These are phyloP conservation scores for Sinentomon sp. DNA, from an alignment of 2,888 invertebrate species.

Conservation along the genomic window DNA sequence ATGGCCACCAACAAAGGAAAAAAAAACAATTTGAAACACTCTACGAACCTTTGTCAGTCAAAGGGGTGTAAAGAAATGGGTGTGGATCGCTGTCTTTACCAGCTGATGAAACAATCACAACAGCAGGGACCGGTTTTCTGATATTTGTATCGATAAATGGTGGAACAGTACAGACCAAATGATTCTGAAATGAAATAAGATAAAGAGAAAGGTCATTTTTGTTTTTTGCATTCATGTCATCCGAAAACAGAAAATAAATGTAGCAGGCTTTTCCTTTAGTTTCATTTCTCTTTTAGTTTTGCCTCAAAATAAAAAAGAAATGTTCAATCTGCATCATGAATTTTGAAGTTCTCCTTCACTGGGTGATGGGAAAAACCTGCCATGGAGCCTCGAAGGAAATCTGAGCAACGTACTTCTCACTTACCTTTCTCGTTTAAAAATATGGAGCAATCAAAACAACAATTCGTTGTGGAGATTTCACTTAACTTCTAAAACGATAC, in stretches of 20 bases:
- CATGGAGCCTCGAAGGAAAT: too few species aligned
- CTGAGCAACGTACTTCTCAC: too few species aligned
- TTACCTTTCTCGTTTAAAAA: too few species aligned
- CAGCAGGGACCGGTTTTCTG: conserved; percentile 38
- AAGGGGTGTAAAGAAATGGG: too few species aligned
- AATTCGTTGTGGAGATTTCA: too few species aligned
- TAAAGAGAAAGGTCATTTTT: not conserved
- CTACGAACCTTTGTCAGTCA: too few species aligned
- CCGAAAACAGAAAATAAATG: not conserved
- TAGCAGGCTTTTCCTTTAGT: not conserved
- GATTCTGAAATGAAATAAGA: conserved; percentile 32
- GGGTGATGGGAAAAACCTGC: too few species aligned
- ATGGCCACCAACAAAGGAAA: too few species aligned
- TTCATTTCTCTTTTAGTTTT: too few species aligned
- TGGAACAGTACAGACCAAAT: conserved; percentile 61
- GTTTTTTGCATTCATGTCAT: not conserved
- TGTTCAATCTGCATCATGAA: not conserved
- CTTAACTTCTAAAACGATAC: too few species aligned
- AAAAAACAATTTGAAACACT: too few species aligned
- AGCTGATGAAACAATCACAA: conserved; percentile 51
- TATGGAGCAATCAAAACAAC: too few species aligned
- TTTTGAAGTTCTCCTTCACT: not conserved
- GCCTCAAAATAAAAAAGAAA: conserved; percentile 6
- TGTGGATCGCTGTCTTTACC: conserved; percentile 66
- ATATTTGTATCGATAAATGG: conserved; percentile 39